Evolutionary conservation across 2,113 vertebrate species (phyloP), one percentile per base, ranked within the genome.

Genomic region (Pluvianellus socialis): DNA sequence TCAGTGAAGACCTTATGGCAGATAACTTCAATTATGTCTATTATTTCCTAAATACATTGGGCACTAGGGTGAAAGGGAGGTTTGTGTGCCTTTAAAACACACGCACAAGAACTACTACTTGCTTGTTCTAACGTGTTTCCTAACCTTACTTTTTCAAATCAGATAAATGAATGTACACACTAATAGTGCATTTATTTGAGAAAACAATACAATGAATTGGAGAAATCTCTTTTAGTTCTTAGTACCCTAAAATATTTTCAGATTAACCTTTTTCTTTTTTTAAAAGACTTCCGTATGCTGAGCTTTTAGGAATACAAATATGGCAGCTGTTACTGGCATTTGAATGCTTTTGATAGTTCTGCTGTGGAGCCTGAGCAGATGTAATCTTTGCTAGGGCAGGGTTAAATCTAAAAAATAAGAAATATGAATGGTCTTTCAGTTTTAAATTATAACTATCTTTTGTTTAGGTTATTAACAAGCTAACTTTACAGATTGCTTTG

Each of bases 1-100:
- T 90, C 79, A 86, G 47, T 74, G 76, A 94, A 74, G 72, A 90
- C 90, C 72, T 96, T 94, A 88, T 59, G 92, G 75, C 26, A 92
- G 88, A 92, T 74, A 83, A 95, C 38, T 67, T 87, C 66, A 81
- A 84, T 94, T 71, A 88, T 62, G 61, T 77, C 65, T 96, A 59
- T 92, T 90, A 70, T 86, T 96, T 96, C 44, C 2, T 2, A 86
- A 93, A 76, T 55, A 62, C 47, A 59, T 88, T 50, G 66, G 58
- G 56, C 14, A 38, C 33, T 56, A 53, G n/a, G 74, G 9, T 50
- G 42, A 72, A 88, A 66, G 28, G 10, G 12, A 38, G 28, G 4
- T 47, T 77, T 61, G 26, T 0, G 0, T 79, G 56, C 33, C 49
- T 96, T 81, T 88, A 79, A 49, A 85, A 73, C 52, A 72, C 33